Evolutionary conservation across 2,888 invertebrate species (phyloP), one percentile per base, ranked within the genome.

Genomic region (Oscheius sp.): DNA sequence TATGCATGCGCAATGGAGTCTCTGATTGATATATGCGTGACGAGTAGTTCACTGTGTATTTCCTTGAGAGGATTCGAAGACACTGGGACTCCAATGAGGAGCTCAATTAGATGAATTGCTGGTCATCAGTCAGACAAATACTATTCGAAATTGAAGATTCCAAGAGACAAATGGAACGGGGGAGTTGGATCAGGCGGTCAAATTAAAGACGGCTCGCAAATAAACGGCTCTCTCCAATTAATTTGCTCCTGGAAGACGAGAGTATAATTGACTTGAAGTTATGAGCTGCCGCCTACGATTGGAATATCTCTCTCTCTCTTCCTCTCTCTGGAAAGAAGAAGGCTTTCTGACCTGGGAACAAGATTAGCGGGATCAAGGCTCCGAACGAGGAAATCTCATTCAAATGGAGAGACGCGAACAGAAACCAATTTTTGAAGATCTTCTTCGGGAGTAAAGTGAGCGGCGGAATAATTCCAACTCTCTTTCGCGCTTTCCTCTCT

Each of bases 11-110:
- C 52, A 52, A 52, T 52, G 27, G 53, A 57, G 33, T 23, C 39
- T 34, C 39, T 39, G 58, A 37, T 58, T 58, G 39, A 29, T 61
- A 29, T 42, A 42, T 61, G 61, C 42, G 61, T 61, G 61, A 42
- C 31, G 42, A 45, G 42, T 15, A n/a, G 27, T 27, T n/a, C 27
- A 42, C n/a, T 42, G 55, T 17, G 17, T 17, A 33, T 33, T 55
- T 29, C 55, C 31, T 15, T 15, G 55, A 34, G 20, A 55, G 17
- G n/a, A 53, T 29, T 31, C 53, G 33, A 34, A 33, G 20, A 31
- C n/a, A 34, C 17, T 17, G 33, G 27, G 31, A 3, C 10, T 29
- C 34, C 37, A 23, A 20, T 20, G 34, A 20, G 27, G 3, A 23
- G 23, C 5, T 17, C 6, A 3, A 23, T 23, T 48, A 48, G 5